Percentiles rank a stretch among this genome's conserved stretches.
These are phyloP conservation scores for Corydoras sp. DNA, from an alignment of 2,113 vertebrate species.

Conservation along the genomic window DNA sequence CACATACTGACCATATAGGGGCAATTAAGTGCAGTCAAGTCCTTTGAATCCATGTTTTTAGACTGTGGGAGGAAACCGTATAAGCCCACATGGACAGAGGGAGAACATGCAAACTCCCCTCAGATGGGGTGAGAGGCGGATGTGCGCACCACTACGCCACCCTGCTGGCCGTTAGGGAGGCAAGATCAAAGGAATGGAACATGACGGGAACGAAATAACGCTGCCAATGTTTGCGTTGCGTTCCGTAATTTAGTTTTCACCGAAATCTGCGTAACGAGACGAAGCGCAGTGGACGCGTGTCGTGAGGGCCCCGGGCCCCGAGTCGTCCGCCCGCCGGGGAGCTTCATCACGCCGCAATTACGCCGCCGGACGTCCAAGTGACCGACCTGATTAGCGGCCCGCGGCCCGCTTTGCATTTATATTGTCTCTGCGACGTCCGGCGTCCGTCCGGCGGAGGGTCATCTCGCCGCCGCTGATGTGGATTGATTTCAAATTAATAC, in stretches of 20 bases:
- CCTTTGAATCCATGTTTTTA: no score
- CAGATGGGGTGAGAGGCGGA: no score
- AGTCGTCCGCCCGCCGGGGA: not conserved
- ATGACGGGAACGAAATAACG: no score
- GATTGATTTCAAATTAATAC: constrained; percentile 19
- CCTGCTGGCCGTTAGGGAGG: no score
- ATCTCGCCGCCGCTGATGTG: constrained; percentile 3
- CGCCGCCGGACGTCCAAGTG: not conserved
- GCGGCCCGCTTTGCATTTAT: constrained; percentile 8
- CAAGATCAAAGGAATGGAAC: no score
- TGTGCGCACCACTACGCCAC: no score
- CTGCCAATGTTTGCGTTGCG: not conserved
- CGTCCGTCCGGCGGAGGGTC: not conserved
- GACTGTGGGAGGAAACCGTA: no score
- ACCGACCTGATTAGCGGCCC: not conserved
- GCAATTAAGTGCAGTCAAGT: no score
- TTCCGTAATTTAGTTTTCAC: not conserved
- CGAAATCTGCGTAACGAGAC: not conserved
- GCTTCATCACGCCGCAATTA: not conserved
- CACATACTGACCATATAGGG: no score
- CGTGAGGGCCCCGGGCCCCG: not conserved
- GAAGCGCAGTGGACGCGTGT: not conserved
- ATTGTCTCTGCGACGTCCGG: constrained; percentile 6
- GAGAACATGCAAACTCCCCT: no score
- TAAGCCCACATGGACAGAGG: no score